phyloP scores from a whole-genome alignment of 2,888 invertebrate genomes.

The Micoletzkya japonica region DNA sequence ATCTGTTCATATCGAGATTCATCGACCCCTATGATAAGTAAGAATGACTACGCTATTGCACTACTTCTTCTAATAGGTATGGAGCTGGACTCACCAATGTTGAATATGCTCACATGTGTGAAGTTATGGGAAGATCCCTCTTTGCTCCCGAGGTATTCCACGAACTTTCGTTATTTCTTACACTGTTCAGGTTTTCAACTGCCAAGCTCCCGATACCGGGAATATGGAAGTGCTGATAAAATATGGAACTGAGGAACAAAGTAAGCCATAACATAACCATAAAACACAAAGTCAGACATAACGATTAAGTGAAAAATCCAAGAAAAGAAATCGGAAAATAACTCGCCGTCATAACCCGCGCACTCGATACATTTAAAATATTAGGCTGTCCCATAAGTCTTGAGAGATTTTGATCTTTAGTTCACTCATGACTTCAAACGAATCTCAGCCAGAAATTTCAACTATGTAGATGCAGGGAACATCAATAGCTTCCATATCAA shows the following conservation, averaged over 20 bases:
- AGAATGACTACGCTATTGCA: background rate
- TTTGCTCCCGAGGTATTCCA: slow-evolving; percentile 65
- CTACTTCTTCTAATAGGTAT: slow-evolving; percentile 25
- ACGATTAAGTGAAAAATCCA: too few relatives aligned
- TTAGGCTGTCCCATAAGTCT: too few relatives aligned
- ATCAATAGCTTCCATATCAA: too few relatives aligned
- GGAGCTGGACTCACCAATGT: slow-evolving; percentile 66
- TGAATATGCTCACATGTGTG: slow-evolving; percentile 68
- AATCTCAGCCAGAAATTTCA: too few relatives aligned
- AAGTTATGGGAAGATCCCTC: slow-evolving; percentile 65
- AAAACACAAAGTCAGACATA: too few relatives aligned
- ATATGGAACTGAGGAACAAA: slow-evolving; percentile 66
- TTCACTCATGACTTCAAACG: too few relatives aligned
- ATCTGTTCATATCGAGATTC: slow-evolving; percentile 66
- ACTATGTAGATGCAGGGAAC: too few relatives aligned
- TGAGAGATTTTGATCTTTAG: background rate
- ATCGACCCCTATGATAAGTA: slow-evolving; percentile 63
- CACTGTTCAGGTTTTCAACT: slow-evolving; percentile 66
- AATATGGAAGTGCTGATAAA: slow-evolving; percentile 68
- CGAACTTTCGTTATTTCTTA: background rate
- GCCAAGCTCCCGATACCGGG: slow-evolving; percentile 68
- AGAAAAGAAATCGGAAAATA: too few relatives aligned
- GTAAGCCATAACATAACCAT: too few relatives aligned
- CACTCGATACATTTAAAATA: too few relatives aligned
- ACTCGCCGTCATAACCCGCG: too few relatives aligned